Percentiles rank a stretch among this genome's conserved stretches.
phyloP scores from a whole-genome alignment of 2,888 invertebrate species.

The Amblyjoppa fuscipennis region DNA sequence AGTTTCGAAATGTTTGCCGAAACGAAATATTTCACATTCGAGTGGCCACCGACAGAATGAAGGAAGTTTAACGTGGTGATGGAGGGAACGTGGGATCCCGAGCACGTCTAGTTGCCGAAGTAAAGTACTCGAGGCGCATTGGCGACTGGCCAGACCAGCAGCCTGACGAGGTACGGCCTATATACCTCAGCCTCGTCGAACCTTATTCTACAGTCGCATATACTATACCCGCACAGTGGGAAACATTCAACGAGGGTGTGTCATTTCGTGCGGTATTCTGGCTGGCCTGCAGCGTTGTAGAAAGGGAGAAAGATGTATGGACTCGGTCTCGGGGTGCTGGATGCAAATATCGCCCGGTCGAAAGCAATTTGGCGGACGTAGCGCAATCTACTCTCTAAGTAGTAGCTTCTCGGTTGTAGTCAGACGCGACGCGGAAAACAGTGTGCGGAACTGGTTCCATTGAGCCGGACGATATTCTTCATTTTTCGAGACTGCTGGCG shows the following conservation, averaged over 20 bases:
- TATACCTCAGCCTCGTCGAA: constrained; percentile 63
- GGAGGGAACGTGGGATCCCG: constrained; percentile 58
- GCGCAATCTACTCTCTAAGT: constrained; percentile 78
- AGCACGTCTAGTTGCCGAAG: constrained; percentile 62
- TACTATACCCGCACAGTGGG: constrained; percentile 39
- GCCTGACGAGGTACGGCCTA: constrained; percentile 73
- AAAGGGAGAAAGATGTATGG: constrained; percentile 58
- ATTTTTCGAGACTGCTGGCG: not conserved
- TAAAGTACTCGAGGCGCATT: constrained; percentile 75
- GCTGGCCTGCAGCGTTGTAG: constrained; percentile 60
- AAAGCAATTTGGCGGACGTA: constrained; percentile 81
- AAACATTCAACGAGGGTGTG: constrained; percentile 54
- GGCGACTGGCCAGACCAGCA: constrained; percentile 76
- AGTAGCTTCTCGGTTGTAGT: constrained; percentile 74
- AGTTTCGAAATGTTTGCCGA: not conserved
- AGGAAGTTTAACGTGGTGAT: constrained; percentile 62
- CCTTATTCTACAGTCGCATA: constrained; percentile 46
- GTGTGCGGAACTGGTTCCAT: constrained; percentile 52
- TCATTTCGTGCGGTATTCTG: constrained; percentile 66
- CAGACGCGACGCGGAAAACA: constrained; percentile 67
- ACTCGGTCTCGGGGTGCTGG: constrained; percentile 56
- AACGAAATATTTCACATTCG: constrained; percentile 42
- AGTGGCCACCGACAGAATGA: constrained; percentile 58
- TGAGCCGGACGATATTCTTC: constrained; percentile 34
- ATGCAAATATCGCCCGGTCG: constrained; percentile 79